Base-by-base conservation (phyloP, 2,797 vertebrate genomes). In the Pelodytes ibericus region DNA sequence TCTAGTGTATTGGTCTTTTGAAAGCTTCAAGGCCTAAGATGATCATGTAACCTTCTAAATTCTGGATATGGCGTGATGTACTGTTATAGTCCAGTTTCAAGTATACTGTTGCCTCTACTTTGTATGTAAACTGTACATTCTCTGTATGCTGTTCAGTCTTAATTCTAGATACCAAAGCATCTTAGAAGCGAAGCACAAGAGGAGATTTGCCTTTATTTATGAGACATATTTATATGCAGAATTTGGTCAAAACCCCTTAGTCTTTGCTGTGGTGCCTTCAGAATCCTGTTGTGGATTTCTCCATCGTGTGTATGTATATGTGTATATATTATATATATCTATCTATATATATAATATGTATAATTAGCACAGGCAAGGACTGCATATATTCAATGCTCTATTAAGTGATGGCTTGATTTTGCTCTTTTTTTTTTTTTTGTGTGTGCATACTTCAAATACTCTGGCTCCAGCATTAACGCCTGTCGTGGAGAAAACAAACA, bases 181-280 rank as follows among this genome's bases (percentile, higher is more conserved):
- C 70, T 36, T 72, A 29, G 33, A 68, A 47, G 57, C 64, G 39
- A 69, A 73, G 64, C 58, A 69, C 77, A 73, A 44, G 29, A 69
- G n/a, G 39, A 56, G 41, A 25, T 61, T 49, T 66, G 61, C 57
- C 31, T 67, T 77, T 44, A 24, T 69, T 53, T 71, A n/a, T 60
- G 22, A 22, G 8, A 44, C 8, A 26, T 26, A 13, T 18, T 49
- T 58, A 53, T n/a, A 30, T 51, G 59, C 20, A 63, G 13, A 47
- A 60, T 71, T 65, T 77, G 49, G 36, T 58, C 31, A 77, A 44
- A 29, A 30, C 33, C 63, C 31, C 31, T 59, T 66, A 60, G 56
- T 51, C 62, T 61, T 72, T 24, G 75, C 63, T 67, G 18, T 72
- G 57, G 76, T 78, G 76, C 76, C 76, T 78, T 78, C 63, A 60